Conservation (phyloP, 2,113 vertebrate genomes). For the Etia nguti region DNA sequence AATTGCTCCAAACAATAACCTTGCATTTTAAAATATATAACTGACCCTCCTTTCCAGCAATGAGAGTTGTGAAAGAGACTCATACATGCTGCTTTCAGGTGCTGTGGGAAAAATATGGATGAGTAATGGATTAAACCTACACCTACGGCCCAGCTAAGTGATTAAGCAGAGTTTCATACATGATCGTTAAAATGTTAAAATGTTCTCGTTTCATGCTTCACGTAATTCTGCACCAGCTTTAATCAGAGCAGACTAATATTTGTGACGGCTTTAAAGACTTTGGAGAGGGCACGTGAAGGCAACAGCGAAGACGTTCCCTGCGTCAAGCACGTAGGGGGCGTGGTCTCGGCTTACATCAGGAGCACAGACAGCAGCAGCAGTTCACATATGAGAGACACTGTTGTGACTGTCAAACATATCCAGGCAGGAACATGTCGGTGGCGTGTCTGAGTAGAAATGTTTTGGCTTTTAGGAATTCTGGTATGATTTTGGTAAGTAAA, state of each 20-base stretch:
- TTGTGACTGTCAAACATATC: background rate
- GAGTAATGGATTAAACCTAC: background rate
- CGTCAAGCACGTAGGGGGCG: background rate
- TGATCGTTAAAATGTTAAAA: background rate
- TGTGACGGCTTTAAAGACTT: background rate
- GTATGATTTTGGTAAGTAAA: conserved; percentile 45
- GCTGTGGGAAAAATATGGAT: background rate
- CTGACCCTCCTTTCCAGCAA: background rate
- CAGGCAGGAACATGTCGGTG: conserved; percentile 31
- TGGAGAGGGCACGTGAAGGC: background rate
- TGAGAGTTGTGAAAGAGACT: conserved; percentile 31
- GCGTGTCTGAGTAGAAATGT: conserved; percentile 36
- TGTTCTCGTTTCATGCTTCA: background rate
- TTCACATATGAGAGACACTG: background rate
- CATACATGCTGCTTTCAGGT: background rate
- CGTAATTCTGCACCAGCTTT: background rate
- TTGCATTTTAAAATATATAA: background rate
- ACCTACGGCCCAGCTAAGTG: background rate
- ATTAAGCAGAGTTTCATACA: background rate
- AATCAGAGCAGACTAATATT: background rate
- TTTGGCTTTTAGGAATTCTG: conserved; percentile 22
- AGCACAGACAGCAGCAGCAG: background rate
- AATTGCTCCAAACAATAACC: background rate
- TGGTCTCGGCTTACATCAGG: background rate
- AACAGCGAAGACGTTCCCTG: background rate